phyloP scores from a whole-genome alignment of 2,888 invertebrate species.

The Tuberolachnus salignus region DNA sequence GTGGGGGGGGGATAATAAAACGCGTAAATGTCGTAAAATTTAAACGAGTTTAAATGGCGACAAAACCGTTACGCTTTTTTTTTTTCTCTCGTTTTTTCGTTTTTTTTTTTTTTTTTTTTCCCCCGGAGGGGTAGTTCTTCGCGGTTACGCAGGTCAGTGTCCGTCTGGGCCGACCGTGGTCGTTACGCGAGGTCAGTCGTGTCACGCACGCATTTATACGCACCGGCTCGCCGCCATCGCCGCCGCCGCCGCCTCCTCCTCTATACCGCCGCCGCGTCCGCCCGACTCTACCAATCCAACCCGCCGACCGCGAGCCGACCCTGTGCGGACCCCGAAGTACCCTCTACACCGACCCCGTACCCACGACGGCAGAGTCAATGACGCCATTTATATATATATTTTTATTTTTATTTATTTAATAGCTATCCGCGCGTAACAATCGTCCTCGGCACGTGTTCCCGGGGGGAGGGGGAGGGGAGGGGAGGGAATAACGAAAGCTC shows the following conservation, averaged over 20 bases:
- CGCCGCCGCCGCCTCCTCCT: background rate
- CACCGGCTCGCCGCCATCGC: background rate
- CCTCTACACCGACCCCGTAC: background rate
- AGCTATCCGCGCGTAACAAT: background rate
- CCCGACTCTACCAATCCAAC: too few species aligned
- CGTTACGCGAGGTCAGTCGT: constrained; percentile 55
- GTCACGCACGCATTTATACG: constrained; percentile 51
- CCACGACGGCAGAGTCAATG: background rate
- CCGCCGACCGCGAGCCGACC: too few species aligned
- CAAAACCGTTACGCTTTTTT: background rate
- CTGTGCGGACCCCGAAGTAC: too few species aligned
- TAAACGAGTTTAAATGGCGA: background rate
- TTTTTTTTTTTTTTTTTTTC: background rate
- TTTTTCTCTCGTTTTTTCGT: background rate
- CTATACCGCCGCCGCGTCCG: too few species aligned
- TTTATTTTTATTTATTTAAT: too few species aligned
- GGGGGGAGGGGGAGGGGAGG: too few species aligned
- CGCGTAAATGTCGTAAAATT: too few species aligned
- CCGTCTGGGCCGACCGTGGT: constrained; percentile 50
- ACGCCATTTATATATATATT: background rate
- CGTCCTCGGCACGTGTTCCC: too few species aligned
- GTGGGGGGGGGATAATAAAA: too few species aligned
- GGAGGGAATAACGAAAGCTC: too few species aligned
- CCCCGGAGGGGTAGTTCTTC: constrained; percentile 31
- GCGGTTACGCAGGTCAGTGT: constrained; percentile 56